Conservation (phyloP, 2,888 invertebrate species). For the Cosmorhoe ocellata region DNA sequence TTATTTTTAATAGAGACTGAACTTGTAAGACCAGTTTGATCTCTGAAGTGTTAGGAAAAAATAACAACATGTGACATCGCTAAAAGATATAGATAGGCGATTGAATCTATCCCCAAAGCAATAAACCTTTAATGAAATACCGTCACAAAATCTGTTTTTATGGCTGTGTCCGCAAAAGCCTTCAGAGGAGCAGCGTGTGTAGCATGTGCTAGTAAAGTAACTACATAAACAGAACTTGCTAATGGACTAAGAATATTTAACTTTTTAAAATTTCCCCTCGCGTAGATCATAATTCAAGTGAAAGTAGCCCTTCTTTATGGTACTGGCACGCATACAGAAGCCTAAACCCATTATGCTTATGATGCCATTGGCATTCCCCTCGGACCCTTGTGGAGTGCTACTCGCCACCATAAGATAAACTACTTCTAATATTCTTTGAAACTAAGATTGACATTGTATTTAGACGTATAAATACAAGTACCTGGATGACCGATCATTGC, state of each 20-base stretch:
- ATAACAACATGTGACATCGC: too few species aligned
- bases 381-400: conserved; percentile 48
- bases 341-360: conserved; percentile 60
- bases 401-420: conserved; percentile 45
- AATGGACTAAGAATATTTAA: conserved; percentile 36
- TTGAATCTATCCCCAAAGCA: conserved; percentile 9
- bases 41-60: too few species aligned
- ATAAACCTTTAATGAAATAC: conserved; percentile 24
- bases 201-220: conserved; percentile 3
- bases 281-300: conserved; percentile 52
- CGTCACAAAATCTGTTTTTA: conserved; percentile 21
- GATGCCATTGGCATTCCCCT: conserved; percentile 61
- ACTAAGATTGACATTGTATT: not conserved
- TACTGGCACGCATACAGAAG: conserved; percentile 44
- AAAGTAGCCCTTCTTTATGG: conserved; percentile 56
- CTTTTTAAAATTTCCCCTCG: conserved; percentile 36
- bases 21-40: too few species aligned
- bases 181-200: conserved; percentile 1
- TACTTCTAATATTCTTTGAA: conserved; percentile 2
- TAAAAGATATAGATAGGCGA: not conserved
- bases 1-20: too few species aligned
- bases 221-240: conserved; percentile 17
- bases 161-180: conserved; percentile 11
- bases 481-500: too few species aligned
- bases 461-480: too few species aligned